Conservation (phyloP, 2,797 vertebrate species). For the Silurus aristotelis region DNA sequence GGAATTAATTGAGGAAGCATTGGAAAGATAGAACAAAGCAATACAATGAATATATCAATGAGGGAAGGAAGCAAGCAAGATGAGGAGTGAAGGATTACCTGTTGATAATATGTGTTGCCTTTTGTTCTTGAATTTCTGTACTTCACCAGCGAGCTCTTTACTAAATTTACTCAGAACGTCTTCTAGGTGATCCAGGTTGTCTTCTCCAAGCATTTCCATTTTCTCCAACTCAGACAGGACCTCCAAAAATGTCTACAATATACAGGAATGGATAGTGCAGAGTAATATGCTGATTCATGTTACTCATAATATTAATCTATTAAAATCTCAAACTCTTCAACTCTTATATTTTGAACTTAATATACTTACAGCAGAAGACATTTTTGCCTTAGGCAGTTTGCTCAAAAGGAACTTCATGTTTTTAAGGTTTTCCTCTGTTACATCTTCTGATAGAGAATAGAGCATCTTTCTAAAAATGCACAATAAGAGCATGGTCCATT, state of each 20-base stretch:
- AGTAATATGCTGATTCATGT: not conserved
- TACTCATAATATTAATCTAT: not conserved
- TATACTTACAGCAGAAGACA: conserved; percentile 63
- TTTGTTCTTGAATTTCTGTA: conserved; percentile 47
- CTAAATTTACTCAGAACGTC: conserved; percentile 22
- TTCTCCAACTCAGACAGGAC: conserved; percentile 76
- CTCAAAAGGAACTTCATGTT: conserved; percentile 68
- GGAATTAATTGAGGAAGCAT: not conserved
- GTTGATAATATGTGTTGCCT: not conserved
- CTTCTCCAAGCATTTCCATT: conserved; percentile 54
- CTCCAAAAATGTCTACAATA: conserved; percentile 68
- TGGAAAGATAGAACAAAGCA: not conserved
- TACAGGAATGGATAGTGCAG: conserved; percentile 25
- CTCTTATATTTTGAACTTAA: not conserved
- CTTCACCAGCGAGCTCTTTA: conserved; percentile 52
- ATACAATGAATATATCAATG: not conserved
- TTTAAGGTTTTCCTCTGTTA: conserved; percentile 57
- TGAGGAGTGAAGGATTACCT: not conserved
- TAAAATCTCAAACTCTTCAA: not conserved
- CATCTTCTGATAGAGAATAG: conserved; percentile 62
- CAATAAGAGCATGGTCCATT: not conserved
- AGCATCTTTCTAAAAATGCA: conserved; percentile 69
- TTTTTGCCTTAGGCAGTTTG: conserved; percentile 55
- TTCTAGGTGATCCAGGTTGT: conserved; percentile 56
- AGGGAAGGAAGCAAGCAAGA: not conserved